These are phyloP conservation scores for Piscicola geometra DNA, from an alignment of 2,888 invertebrate species.

Conservation along the genomic window DNA sequence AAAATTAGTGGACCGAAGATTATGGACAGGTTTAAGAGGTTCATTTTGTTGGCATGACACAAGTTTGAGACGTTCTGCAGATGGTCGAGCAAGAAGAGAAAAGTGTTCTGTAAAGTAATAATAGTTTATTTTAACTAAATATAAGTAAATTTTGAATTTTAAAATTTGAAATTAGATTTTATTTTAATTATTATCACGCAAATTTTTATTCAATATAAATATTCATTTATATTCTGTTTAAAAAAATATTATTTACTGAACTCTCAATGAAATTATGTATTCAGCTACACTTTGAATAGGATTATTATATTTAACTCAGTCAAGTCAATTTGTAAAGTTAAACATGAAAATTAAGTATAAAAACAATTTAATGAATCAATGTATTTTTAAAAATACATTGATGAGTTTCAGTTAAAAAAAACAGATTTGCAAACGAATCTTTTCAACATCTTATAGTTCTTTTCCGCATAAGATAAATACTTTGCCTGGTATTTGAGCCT, in stretches of 20 bases:
- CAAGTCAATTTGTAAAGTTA: too few species aligned
- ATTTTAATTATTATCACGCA: background rate
- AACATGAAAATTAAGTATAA: too few species aligned
- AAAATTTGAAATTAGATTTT: background rate
- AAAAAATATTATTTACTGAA: background rate
- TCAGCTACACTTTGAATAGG: background rate
- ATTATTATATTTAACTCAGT: too few species aligned
- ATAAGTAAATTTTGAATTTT: too few species aligned
- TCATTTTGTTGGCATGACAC: constrained; percentile 94
- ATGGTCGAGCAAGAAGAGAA: constrained; percentile 81
- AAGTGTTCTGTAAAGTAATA: constrained; percentile 67
- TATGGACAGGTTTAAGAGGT: constrained; percentile 84
- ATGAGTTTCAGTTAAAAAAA: too few species aligned
- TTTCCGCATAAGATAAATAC: too few species aligned
- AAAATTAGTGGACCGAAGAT: constrained; percentile 92
- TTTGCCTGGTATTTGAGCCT: too few species aligned
- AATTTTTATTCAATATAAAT: background rate
- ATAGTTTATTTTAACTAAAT: background rate
- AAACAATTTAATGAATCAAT: too few species aligned
- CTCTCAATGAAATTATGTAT: background rate
- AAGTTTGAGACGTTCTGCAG: constrained; percentile 88
- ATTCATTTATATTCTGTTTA: background rate
- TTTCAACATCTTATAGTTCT: too few species aligned
- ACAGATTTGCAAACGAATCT: too few species aligned
- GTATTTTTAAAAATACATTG: too few species aligned